phyloP scores from a whole-genome alignment of 2,888 invertebrate genomes.

The Cylindroiulus punctatus region DNA sequence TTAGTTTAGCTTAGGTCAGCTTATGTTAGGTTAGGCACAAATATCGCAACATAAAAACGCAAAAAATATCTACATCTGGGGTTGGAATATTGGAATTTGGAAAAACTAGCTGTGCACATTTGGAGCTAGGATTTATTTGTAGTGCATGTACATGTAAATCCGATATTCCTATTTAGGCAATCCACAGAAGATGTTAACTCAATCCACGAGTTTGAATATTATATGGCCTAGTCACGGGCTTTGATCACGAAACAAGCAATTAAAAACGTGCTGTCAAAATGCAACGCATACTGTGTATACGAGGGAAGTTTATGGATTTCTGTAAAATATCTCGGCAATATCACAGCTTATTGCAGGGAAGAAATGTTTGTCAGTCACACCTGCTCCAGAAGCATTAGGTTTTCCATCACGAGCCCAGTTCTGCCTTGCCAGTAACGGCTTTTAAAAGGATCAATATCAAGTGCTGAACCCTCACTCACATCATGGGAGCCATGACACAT shows the following conservation, averaged over 20 bases:
- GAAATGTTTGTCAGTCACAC: conserved; percentile 12
- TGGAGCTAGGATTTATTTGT: no score
- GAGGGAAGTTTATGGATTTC: conserved; percentile 4
- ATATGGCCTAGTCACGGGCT: neutral
- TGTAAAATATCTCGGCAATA: neutral
- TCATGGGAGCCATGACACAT: neutral
- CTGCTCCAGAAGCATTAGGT: neutral
- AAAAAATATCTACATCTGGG: no score
- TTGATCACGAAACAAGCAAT: neutral
- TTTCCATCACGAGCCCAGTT: neutral
- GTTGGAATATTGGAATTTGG: no score
- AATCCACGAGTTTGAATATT: no score
- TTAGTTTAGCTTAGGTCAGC: no score
- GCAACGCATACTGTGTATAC: neutral
- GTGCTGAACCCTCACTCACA: neutral
- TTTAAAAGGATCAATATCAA: conserved; percentile 38
- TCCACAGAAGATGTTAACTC: no score
- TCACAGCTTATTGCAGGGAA: conserved; percentile 3
- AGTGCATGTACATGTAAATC: no score
- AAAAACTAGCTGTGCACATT: no score
- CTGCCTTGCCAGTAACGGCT: neutral
- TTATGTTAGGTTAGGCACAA: no score
- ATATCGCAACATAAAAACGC: no score
- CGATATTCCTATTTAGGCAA: no score
- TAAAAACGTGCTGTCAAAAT: conserved; percentile 7